phyloP scores from a whole-genome alignment of 2,113 vertebrate species.

The Calonectris borealis region DNA sequence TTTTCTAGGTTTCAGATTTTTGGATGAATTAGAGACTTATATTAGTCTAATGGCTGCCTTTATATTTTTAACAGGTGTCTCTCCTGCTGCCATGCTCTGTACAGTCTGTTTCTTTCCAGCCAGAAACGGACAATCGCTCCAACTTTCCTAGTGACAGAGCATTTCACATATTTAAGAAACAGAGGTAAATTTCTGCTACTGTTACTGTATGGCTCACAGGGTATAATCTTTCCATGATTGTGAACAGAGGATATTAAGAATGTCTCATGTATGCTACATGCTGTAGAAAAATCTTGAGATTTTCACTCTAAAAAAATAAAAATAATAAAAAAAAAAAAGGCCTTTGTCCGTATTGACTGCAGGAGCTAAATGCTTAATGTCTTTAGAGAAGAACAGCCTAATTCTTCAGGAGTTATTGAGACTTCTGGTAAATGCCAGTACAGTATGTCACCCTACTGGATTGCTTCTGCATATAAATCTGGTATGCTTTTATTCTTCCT shows the following conservation, averaged over 20 bases:
- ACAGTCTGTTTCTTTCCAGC: slow-evolving; percentile 95
- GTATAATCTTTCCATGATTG: neutral
- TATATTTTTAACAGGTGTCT: slow-evolving; percentile 77
- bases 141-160: slow-evolving; percentile 93
- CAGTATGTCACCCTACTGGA: neutral
- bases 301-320: neutral
- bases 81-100: slow-evolving; percentile 82
- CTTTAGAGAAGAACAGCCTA: slow-evolving; percentile 27
- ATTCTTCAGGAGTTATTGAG: slow-evolving; percentile 26
- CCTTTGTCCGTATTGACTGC: slow-evolving; percentile 2
- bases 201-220: neutral
- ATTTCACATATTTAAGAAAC: slow-evolving; percentile 98
- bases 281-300: neutral
- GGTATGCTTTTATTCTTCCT: slow-evolving; percentile 7
- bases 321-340: neutral
- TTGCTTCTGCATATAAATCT: slow-evolving; percentile 23
- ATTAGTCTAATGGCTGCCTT: neutral
- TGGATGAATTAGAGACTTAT: neutral
- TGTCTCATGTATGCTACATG: neutral
- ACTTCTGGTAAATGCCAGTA: neutral
- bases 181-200: slow-evolving; percentile 78
- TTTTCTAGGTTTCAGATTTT: neutral
- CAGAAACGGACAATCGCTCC: slow-evolving; percentile 94
- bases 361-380: slow-evolving; percentile 14
- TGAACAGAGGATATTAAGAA: neutral